Evolutionary conservation across 2,113 vertebrate genomes (phyloP).

Genomic region (Corynorhinus townsendii): DNA sequence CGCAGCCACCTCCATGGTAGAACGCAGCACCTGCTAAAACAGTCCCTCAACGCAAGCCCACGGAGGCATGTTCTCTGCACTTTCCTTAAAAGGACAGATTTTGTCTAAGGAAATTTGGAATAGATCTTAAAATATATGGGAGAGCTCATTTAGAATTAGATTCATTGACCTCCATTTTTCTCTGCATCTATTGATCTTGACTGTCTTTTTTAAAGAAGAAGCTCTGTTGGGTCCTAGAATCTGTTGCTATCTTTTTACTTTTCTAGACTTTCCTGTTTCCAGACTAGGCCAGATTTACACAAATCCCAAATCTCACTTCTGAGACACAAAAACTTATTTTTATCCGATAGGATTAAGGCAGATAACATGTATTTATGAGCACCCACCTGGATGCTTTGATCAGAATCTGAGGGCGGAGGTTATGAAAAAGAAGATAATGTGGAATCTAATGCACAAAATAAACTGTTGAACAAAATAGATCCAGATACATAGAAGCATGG

Average conservation of each 20-base stretch:
- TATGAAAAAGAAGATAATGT: background rate
- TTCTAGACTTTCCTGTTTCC: background rate
- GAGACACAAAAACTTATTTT: background rate
- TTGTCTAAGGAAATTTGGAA: slow-evolving; percentile 21
- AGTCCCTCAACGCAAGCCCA: slow-evolving; percentile 25
- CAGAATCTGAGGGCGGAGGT: background rate
- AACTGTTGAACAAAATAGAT: too few species aligned
- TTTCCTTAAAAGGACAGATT: slow-evolving; percentile 63
- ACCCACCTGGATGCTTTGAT: background rate
- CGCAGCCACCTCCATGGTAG: slow-evolving; percentile 27
- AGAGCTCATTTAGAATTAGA: slow-evolving; percentile 18
- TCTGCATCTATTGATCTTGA: background rate
- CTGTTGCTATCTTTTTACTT: slow-evolving; percentile 15
- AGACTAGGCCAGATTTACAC: background rate
- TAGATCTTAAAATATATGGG: slow-evolving; percentile 49
- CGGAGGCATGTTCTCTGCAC: slow-evolving; percentile 25
- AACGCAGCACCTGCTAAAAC: slow-evolving; percentile 40
- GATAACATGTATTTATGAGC: background rate
- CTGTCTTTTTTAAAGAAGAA: background rate
- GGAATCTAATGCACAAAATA: too few species aligned
- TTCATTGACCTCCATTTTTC: slow-evolving; percentile 25
- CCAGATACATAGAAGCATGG: too few species aligned
- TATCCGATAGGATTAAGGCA: background rate
- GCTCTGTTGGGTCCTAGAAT: background rate
- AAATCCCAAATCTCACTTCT: slow-evolving; percentile 3